phyloP scores from a whole-genome alignment of 1,140 invertebrate genomes.

The Papilio polyxenes region DNA sequence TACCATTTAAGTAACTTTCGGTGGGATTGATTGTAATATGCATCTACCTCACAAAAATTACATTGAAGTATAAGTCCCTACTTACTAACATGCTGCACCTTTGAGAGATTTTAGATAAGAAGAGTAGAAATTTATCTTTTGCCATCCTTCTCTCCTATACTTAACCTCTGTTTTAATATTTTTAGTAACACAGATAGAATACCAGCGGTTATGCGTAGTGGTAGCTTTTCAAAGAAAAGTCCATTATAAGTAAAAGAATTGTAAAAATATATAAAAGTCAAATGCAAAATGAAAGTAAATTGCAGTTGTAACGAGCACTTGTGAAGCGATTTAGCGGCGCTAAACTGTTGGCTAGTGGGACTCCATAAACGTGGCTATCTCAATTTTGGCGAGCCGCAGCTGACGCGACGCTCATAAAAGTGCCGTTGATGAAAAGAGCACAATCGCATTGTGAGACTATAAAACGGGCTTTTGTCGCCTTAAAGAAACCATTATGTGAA shows the following conservation, averaged over 20 bases:
- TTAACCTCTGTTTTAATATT: not conserved
- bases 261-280: not conserved
- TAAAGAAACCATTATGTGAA: conserved; percentile 72
- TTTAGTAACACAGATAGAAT: not conserved
- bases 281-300: conserved; percentile 5
- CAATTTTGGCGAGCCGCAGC: conserved; percentile 71
- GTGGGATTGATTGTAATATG: too few species aligned
- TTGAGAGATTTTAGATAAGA: not conserved
- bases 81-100: not conserved
- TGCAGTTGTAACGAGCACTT: conserved; percentile 7
- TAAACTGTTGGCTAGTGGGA: conserved; percentile 40
- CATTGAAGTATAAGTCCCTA: too few species aligned
- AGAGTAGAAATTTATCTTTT: not conserved
- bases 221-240: too few species aligned
- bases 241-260: too few species aligned
- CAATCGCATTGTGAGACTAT: conserved; percentile 76
- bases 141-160: not conserved
- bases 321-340: conserved; percentile 27
- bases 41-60: too few species aligned
- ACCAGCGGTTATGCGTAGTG: too few species aligned
- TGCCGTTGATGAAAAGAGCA: conserved; percentile 74
- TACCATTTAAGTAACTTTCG: too few species aligned
- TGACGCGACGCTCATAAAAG: conserved; percentile 72
- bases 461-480: conserved; percentile 72
- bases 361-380: conserved; percentile 63